Evolutionary conservation across 2,113 vertebrate species (phyloP).

Genomic region (Gymnobelideus leadbeateri): DNA sequence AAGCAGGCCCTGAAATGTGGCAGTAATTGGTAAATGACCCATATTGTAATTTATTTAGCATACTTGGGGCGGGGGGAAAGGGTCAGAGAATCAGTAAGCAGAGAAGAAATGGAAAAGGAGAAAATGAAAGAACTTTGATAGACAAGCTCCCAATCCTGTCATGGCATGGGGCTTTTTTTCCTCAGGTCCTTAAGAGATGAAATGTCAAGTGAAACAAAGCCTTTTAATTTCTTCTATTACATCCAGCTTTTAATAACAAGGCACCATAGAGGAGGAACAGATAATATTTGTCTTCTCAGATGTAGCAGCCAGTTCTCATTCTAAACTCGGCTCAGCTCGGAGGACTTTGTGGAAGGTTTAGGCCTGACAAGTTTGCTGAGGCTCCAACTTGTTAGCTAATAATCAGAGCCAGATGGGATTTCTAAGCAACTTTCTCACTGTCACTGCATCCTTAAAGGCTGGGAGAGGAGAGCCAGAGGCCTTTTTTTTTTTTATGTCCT

Average conservation of each 20-base stretch:
- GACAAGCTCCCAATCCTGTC: constrained; percentile 33
- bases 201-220: constrained; percentile 80
- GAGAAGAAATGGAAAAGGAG: constrained; percentile 59
- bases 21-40: constrained; percentile 12
- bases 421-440: constrained; percentile 42
- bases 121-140: constrained; percentile 55
- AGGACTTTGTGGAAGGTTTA: constrained; percentile 73
- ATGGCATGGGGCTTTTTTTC: constrained; percentile 1
- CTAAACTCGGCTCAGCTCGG: constrained; percentile 64
- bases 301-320: constrained; percentile 75
- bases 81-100: constrained; percentile 31
- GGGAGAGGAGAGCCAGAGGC: background rate
- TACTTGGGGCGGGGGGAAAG: background rate
- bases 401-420: constrained; percentile 78
- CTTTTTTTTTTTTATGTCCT: background rate
- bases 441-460: constrained; percentile 21
- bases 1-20: constrained; percentile 4
- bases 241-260: constrained; percentile 80
- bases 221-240: constrained; percentile 81
- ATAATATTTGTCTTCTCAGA: constrained; percentile 83
- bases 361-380: constrained; percentile 78
- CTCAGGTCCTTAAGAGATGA: constrained; percentile 73
- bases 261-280: constrained; percentile 80
- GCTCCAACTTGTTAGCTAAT: constrained; percentile 76
- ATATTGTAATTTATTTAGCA: constrained; percentile 26